A percentile compares a stretch with the other conserved stretches of the same genome.
These are phyloP conservation scores for Belonocnema kinseyi DNA, from an alignment of 1,140 invertebrate genomes.

Conservation along the genomic window DNA sequence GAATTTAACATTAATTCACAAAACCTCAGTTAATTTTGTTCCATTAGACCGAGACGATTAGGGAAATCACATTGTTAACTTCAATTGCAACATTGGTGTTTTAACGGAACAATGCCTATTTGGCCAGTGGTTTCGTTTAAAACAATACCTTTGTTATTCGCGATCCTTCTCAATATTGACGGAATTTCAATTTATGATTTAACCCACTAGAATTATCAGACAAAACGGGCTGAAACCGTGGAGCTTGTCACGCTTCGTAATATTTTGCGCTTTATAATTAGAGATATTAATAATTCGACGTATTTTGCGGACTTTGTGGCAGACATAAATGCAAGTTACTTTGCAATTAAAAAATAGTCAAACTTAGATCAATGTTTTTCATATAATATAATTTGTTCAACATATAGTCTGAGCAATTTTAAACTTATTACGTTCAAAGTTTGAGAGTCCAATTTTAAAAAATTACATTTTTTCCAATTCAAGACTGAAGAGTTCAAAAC, in stretches of 20 bases:
- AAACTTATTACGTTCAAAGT: too few species aligned
- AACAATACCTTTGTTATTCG: conserved; percentile 1
- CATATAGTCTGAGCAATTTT: too few species aligned
- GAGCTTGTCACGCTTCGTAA: background rate
- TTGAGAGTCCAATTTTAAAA: too few species aligned
- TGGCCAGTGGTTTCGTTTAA: background rate
- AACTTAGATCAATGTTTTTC: background rate
- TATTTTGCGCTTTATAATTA: conserved; percentile 24
- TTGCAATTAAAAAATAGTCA: conserved; percentile 1
- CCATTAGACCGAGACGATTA: conserved; percentile 2
- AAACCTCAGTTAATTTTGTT: background rate
- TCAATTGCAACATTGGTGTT: background rate
- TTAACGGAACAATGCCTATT: conserved; percentile 1
- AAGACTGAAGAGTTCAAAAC: too few species aligned
- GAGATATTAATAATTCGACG: background rate
- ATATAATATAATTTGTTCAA: background rate
- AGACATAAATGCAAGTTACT: background rate
- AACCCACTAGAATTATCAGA: background rate
- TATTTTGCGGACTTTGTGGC: background rate
- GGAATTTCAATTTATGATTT: conserved; percentile 22
- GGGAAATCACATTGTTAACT: background rate
- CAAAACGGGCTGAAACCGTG: background rate
- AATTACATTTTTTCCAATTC: too few species aligned
- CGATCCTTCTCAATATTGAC: conserved; percentile 15
- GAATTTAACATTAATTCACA: too few species aligned